These are phyloP conservation scores for Nymphalis urticae DNA, from an alignment of 2,888 invertebrate genomes.

Conservation along the genomic window DNA sequence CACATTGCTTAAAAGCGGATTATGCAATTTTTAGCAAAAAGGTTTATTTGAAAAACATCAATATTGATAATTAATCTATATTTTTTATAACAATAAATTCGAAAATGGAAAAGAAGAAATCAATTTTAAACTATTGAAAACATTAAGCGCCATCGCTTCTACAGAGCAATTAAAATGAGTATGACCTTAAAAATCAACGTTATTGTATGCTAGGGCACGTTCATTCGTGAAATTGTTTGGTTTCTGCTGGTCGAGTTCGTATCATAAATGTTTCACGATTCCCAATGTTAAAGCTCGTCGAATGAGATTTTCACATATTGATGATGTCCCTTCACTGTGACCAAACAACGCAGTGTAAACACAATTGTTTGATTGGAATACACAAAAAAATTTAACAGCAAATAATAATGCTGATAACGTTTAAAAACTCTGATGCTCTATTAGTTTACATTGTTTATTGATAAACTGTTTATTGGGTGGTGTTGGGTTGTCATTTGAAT, in stretches of 20 bases:
- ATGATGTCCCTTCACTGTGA: slow-evolving; percentile 69
- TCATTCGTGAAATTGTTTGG: slow-evolving; percentile 62
- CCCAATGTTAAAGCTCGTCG: slow-evolving; percentile 56
- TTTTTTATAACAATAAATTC: not conserved
- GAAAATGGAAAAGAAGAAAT: slow-evolving; percentile 25
- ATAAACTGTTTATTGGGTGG: not conserved
- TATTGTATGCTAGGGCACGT: slow-evolving; percentile 52
- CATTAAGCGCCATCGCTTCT: slow-evolving; percentile 30
- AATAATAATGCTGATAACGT: slow-evolving; percentile 44
- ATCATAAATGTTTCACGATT: slow-evolving; percentile 66
- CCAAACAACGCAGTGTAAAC: slow-evolving; percentile 63
- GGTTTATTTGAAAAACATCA: not conserved
- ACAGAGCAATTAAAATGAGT: slow-evolving; percentile 44
- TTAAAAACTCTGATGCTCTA: slow-evolving; percentile 30
- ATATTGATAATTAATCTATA: slow-evolving; percentile 1
- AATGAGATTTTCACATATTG: slow-evolving; percentile 75
- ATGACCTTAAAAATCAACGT: slow-evolving; percentile 47
- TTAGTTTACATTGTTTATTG: slow-evolving; percentile 18
- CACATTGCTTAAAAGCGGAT: slow-evolving; percentile 1
- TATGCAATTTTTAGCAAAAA: not conserved
- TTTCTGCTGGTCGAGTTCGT: slow-evolving; percentile 56
- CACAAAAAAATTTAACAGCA: slow-evolving; percentile 49
- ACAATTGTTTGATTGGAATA: slow-evolving; percentile 67
- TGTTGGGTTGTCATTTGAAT: not conserved
- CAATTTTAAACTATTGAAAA: slow-evolving; percentile 30